These are phyloP conservation scores for Epicauta chinensis DNA, from an alignment of 1,140 invertebrate species.

Conservation along the genomic window DNA sequence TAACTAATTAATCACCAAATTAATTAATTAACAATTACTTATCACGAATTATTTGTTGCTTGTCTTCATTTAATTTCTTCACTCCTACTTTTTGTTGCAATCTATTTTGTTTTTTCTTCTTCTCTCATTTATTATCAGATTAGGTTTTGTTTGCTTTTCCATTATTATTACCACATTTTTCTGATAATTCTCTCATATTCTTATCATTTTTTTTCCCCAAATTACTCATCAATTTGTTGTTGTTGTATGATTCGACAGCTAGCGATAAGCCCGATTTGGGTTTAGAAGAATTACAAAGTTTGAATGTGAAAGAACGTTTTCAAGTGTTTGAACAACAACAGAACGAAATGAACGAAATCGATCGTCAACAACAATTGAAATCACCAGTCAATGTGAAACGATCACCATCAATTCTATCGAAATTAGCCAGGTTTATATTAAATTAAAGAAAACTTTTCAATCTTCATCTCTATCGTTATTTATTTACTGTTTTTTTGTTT, in stretches of 20 bases:
- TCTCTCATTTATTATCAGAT: too few relatives aligned
- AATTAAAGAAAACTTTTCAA: too few relatives aligned
- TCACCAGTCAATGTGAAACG: constrained; percentile 59
- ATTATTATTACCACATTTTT: not conserved
- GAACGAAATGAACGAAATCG: constrained; percentile 42
- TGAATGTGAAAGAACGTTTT: constrained; percentile 82
- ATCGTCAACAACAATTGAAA: constrained; percentile 37
- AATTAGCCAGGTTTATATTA: constrained; percentile 66
- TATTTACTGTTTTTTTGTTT: constrained; percentile 10
- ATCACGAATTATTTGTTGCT: too few relatives aligned
- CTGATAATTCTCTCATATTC: not conserved
- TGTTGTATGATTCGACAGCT: constrained; percentile 48
- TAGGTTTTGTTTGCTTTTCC: too few relatives aligned
- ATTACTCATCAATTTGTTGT: not conserved
- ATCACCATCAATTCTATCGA: constrained; percentile 71
- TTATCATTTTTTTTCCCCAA: not conserved
- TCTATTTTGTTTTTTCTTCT: too few relatives aligned
- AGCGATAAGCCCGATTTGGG: constrained; percentile 86
- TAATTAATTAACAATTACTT: too few relatives aligned
- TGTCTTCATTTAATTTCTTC: too few relatives aligned
- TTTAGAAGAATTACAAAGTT: constrained; percentile 69
- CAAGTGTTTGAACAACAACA: constrained; percentile 70
- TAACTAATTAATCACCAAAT: too few relatives aligned
- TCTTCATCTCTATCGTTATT: not conserved
- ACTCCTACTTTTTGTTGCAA: too few relatives aligned